Base-by-base conservation (phyloP, 2,113 vertebrate species). In the Micromys minutus region DNA sequence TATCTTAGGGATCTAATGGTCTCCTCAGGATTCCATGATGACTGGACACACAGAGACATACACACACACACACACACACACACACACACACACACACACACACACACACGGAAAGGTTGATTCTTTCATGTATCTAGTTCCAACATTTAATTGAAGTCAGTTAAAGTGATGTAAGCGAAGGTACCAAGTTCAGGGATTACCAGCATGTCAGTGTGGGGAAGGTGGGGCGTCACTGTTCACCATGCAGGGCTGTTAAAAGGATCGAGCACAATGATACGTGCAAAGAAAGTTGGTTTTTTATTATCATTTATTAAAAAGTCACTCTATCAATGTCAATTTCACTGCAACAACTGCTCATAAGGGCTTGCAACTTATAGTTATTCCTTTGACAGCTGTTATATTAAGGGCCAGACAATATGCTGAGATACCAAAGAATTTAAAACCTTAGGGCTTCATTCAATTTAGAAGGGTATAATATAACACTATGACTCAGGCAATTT, bases 401-500 rank as follows among this genome's bases (percentile, higher is more conserved):
- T 85, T 34, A 63, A 93, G 39, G 24, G 67, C 24, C 92, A 80
- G 87, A 65, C 10, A 50, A 22, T 42, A 16, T 16, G 34, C 22
- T 7, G 31, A 81, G 76, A 76, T 59, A 36, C n/a, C 76, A 55
- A 69, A 74, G 47, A 77, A 47, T 63, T 77, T 39, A 63, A 55
- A 52, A 77, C 52, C 52, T 7, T 21, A 71, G 86, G 50, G 77
- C 21, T 57, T 76, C 29, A 1, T 45, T 91, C 50, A 36, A 3
- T 90, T 88, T 88, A 79, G 81, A 83, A 90, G 90, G 91, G 42
- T 63, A 50, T n/a, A 88, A 34, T 52, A 22, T 8, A 75, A 36
- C 3, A 17, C 26, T 61, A 34, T 75, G 95, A 92, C 80, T 95
- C 93, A 34, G 91, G 75, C 86, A 72, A 72, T 74, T 81, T 50